These are phyloP conservation scores for Pheosia tremula DNA, from an alignment of 2,888 invertebrate genomes.

Conservation along the genomic window DNA sequence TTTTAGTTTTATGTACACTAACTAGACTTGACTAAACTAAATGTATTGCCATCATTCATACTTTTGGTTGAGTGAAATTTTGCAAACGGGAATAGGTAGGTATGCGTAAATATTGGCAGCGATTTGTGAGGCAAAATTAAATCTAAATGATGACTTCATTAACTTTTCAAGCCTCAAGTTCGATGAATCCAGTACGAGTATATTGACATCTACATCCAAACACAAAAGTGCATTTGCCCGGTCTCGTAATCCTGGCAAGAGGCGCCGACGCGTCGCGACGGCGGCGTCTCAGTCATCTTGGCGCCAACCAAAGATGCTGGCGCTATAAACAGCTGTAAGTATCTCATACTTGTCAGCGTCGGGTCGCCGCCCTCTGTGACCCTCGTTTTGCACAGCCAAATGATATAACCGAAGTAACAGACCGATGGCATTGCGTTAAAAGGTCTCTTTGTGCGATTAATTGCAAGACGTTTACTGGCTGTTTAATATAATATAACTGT, in stretches of 20 bases:
- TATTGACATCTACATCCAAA: not conserved
- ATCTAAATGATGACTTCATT: too few relatives aligned
- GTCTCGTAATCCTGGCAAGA: constrained; percentile 18
- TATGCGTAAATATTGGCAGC: too few relatives aligned
- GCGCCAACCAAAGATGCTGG: constrained; percentile 55
- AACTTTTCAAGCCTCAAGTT: too few relatives aligned
- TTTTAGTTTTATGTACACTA: too few relatives aligned
- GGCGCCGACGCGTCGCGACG: constrained; percentile 69
- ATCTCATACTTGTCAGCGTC: constrained; percentile 40
- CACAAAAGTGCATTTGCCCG: constrained; percentile 2
- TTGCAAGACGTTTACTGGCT: not conserved
- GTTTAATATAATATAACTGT: too few relatives aligned
- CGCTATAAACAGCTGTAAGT: constrained; percentile 55
- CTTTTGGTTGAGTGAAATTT: too few relatives aligned
- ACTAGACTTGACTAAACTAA: too few relatives aligned
- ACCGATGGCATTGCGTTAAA: constrained; percentile 4
- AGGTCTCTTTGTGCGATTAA: constrained; percentile 8
- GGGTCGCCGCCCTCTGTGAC: constrained; percentile 49
- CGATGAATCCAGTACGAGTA: too few relatives aligned
- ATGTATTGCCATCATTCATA: too few relatives aligned
- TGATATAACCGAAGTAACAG: constrained; percentile 20
- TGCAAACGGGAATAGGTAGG: too few relatives aligned
- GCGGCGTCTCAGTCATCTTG: constrained; percentile 53
- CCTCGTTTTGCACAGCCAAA: constrained; percentile 30
- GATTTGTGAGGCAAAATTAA: too few relatives aligned